Evolutionary conservation across 2,888 invertebrate genomes (phyloP).

Genomic region (Pycnomerus fuliginosus): DNA sequence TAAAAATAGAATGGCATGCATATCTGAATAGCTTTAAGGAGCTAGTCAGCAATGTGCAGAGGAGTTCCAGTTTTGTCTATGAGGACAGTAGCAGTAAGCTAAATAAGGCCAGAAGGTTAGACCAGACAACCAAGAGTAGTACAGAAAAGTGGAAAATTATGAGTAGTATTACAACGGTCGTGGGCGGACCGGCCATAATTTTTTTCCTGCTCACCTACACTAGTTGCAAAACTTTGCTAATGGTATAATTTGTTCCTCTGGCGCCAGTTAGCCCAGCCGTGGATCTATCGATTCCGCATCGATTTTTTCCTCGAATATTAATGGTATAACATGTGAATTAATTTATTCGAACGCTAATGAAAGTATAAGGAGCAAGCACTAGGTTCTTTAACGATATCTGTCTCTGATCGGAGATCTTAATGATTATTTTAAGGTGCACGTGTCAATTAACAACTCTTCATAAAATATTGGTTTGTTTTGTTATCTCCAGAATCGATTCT

Average conservation of each 20-base stretch:
- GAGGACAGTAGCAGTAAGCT: no score
- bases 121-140: no score
- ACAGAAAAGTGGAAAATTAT: no score
- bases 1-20: no score
- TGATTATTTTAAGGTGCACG: slow-evolving; percentile 24
- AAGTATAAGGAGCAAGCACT: slow-evolving; percentile 7
- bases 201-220: slow-evolving; percentile 25
- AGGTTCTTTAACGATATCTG: slow-evolving; percentile 13
- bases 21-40: no score
- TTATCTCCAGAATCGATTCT: slow-evolving; percentile 19
- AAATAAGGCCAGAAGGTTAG: no score
- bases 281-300: slow-evolving; percentile 7
- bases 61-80: no score
- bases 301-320: slow-evolving; percentile 7
- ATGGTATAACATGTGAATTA: slow-evolving; percentile 7
- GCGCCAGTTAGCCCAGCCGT: slow-evolving; percentile 19
- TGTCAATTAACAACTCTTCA: slow-evolving; percentile 25
- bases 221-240: slow-evolving; percentile 16
- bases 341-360: slow-evolving; percentile 15
- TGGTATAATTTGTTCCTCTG: slow-evolving; percentile 18
- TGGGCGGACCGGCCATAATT: slow-evolving; percentile 23
- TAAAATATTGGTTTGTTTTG: slow-evolving; percentile 24
- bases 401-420: slow-evolving; percentile 17
- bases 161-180: no score
- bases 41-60: no score